These are phyloP conservation scores for Himantopus leucocephalus DNA, from an alignment of 2,113 vertebrate species.

Conservation along the genomic window DNA sequence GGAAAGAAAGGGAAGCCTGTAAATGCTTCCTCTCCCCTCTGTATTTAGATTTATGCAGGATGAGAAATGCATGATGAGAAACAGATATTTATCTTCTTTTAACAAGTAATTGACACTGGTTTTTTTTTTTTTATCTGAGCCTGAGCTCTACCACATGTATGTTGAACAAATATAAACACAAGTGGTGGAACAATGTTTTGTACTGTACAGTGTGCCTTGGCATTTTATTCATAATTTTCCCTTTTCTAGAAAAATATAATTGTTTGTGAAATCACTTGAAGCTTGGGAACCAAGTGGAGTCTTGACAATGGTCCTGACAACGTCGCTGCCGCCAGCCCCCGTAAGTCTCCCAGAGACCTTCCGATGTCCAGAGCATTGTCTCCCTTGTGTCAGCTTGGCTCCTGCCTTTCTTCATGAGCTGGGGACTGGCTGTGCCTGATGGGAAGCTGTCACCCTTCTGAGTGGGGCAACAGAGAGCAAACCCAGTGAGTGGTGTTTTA, in stretches of 20 bases:
- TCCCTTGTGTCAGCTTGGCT: not conserved
- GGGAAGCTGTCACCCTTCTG: not conserved
- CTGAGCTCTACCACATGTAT: not conserved
- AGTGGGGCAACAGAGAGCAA: not conserved
- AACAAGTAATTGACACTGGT: not conserved
- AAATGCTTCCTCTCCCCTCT: not conserved
- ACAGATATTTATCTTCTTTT: not conserved
- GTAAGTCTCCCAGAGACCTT: not conserved
- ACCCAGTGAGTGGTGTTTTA: not conserved
- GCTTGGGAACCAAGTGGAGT: not conserved
- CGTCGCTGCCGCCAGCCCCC: not conserved
- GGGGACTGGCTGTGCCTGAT: not conserved
- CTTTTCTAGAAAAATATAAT: not conserved
- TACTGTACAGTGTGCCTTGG: not conserved
- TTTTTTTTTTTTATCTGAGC: not conserved
- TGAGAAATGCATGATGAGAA: not conserved
- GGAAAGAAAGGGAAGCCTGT: not conserved
- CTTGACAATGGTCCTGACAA: not conserved
- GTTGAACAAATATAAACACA: not conserved
- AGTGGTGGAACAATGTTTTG: not conserved
- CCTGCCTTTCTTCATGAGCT: not conserved
- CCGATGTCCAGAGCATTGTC: accelerated
- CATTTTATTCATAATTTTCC: not conserved
- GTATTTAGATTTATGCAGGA: no score
- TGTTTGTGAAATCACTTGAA: not conserved